Conservation (phyloP, 2,113 vertebrate genomes). For the Trichechus manatus region DNA sequence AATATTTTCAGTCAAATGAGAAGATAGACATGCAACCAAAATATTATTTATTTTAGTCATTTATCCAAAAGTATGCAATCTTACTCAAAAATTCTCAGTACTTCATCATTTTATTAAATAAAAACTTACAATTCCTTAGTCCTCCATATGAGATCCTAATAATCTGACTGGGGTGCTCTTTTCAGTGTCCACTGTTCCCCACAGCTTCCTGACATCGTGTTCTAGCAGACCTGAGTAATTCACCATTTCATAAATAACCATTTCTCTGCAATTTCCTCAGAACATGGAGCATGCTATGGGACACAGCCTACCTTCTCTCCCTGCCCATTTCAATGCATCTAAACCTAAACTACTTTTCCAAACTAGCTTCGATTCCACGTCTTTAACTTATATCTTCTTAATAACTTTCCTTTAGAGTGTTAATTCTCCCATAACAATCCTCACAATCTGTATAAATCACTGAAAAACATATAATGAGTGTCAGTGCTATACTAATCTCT, state of each 20-base stretch:
- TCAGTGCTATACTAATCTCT: background rate
- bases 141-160: background rate
- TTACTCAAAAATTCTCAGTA: background rate
- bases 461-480: background rate
- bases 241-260: background rate
- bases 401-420: background rate
- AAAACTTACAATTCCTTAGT: background rate
- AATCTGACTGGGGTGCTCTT: background rate
- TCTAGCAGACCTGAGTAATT: background rate
- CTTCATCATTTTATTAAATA: background rate
- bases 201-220: background rate
- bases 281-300: background rate
- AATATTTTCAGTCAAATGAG: background rate
- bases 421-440: background rate
- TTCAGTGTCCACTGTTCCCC: background rate
- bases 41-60: slow-evolving; percentile 7
- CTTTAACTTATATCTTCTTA: background rate
- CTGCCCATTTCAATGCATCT: background rate
- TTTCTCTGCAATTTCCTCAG: background rate
- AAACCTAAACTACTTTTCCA: background rate
- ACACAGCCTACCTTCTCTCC: background rate
- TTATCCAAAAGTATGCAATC: background rate
- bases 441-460: background rate
- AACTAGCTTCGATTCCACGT: background rate
- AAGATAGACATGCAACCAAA: background rate